Base-by-base conservation (phyloP, 2,888 invertebrate genomes). In the Margaritifera margaritifera region DNA sequence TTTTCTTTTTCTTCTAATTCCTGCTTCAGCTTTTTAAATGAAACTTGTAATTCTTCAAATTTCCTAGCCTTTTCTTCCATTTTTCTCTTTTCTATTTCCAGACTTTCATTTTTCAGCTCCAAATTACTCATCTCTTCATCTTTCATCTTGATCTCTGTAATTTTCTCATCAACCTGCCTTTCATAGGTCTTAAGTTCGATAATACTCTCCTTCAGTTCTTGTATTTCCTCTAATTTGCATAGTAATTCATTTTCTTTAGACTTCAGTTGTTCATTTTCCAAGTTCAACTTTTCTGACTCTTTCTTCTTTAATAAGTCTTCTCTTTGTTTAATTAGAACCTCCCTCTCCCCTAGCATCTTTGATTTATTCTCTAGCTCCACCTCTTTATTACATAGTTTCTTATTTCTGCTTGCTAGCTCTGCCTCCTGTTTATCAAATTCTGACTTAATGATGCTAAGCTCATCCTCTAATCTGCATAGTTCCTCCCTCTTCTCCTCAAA, bases 61-160 rank as follows among this genome's bases (percentile, higher is more conserved):
- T 77, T 72, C 24, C 60, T 72, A 2, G 64, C 69, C 50, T 68
- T 71, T 31, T 65, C 64, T 55, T 77, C 72, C 27, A 77, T n/a
- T n/a, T 69, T 50, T 27, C n/a, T 22, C 4, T 59, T 19, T 59
- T 70, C 66, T 42, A 42, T 66, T 56, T 68, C 64, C 27, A 57
- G 24, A 15, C 42, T 22, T 62, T 67, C 61, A 54, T 54, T 57
- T 55, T 52, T 60, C 25, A 22, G 20, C 20, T 52, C 27, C 22
- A 54, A 54, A 20, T 31, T 62, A 25, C 59, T 63, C 1, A 66
- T 22, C 42, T 63, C 62, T 19, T 57, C 61, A 25, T 68, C 57
- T 63, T 56, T 73, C 54, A 24, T 60, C 24, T 68, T 62, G 65
- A 53, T 50, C 25, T 66, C 55, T 22, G 50, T 19, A 27, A 24